These are phyloP conservation scores for Balaenoptera acutorostrata DNA, from an alignment of 2,113 vertebrate species.

Conservation along the genomic window DNA sequence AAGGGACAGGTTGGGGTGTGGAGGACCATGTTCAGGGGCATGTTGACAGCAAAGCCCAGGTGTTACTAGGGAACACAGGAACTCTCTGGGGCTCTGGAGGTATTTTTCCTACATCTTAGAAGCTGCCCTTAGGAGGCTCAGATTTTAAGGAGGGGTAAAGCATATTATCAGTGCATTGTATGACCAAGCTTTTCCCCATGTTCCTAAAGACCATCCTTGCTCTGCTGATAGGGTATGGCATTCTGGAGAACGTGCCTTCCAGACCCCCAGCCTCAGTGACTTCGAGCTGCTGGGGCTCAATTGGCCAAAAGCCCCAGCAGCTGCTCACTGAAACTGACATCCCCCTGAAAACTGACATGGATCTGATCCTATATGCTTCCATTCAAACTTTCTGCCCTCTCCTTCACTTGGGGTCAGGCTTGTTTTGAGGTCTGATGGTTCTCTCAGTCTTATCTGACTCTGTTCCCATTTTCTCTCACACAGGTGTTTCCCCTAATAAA, in stretches of 20 bases:
- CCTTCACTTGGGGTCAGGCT: neutral
- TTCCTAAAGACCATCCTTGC: neutral
- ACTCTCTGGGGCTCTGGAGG: neutral
- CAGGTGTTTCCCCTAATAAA: neutral
- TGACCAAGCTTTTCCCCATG: neutral
- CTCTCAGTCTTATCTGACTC: neutral
- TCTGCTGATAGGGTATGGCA: neutral
- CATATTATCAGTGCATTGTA: fast-evolving
- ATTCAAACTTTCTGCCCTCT: no score
- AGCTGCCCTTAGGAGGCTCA: neutral
- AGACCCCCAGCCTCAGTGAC: neutral
- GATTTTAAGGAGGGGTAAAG: neutral
- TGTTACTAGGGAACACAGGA: neutral
- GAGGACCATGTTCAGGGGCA: fast-evolving
- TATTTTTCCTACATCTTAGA: neutral
- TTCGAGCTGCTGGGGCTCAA: neutral
- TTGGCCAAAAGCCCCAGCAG: neutral
- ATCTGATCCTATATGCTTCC: fast-evolving
- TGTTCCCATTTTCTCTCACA: neutral
- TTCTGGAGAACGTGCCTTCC: neutral
- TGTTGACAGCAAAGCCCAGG: neutral
- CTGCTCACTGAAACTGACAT: neutral
- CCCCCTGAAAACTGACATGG: neutral
- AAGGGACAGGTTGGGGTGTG: neutral
- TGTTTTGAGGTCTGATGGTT: neutral